phyloP scores from a whole-genome alignment of 2,888 invertebrate species.

The Cyclophora punctaria region DNA sequence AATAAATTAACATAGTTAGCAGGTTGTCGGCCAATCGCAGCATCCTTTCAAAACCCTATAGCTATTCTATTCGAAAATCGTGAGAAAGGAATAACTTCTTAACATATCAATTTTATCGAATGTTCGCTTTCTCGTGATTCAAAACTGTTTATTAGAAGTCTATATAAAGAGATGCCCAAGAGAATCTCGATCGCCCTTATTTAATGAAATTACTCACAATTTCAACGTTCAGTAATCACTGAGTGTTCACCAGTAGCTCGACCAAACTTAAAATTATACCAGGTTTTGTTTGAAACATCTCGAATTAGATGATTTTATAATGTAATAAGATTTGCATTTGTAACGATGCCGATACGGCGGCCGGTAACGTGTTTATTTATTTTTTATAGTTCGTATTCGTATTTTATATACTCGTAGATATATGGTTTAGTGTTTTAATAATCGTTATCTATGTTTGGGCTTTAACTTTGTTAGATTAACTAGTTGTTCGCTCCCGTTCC shows the following conservation, averaged over 20 bases:
- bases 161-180: conserved; percentile 50
- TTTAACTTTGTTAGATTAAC: too few relatives aligned
- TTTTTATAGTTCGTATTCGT: too few relatives aligned
- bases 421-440: too few relatives aligned
- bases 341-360: conserved; percentile 9
- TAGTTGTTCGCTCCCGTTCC: too few relatives aligned
- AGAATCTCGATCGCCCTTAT: conserved; percentile 58
- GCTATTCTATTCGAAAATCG: conserved; percentile 42
- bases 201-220: conserved; percentile 73
- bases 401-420: background rate
- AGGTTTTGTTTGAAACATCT: conserved; percentile 53
- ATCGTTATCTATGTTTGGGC: too few relatives aligned
- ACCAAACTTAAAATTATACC: conserved; percentile 55
- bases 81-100: conserved; percentile 67
- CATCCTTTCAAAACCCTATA: conserved; percentile 3
- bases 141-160: conserved; percentile 68
- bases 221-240: conserved; percentile 68
- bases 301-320: conserved; percentile 59
- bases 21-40: conserved; percentile 1
- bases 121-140: conserved; percentile 69
- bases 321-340: conserved; percentile 26
- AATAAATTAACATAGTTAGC: conserved; percentile 2
- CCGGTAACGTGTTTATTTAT: background rate
- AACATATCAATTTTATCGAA: conserved; percentile 61
- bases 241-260: conserved; percentile 57